These are phyloP conservation scores for Eubasilissa regina DNA, from an alignment of 1,140 invertebrate genomes.

Conservation along the genomic window DNA sequence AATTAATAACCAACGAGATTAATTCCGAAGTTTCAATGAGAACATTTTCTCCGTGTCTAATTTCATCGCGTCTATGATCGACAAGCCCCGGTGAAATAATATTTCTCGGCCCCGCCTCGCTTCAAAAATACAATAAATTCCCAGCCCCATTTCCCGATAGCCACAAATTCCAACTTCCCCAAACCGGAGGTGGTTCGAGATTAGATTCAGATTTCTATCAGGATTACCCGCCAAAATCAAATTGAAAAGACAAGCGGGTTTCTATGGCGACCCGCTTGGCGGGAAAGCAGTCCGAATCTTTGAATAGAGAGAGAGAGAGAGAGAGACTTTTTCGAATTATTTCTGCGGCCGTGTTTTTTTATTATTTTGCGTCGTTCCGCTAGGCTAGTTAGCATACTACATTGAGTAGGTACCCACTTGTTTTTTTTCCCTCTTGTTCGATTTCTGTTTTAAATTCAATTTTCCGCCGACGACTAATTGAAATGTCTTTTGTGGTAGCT, in stretches of 20 bases:
- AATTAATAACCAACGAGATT: too few species aligned
- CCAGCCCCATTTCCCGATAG: too few species aligned
- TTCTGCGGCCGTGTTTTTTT: not conserved
- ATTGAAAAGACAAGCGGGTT: constrained; percentile 23
- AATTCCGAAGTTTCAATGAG: too few species aligned
- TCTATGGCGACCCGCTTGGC: not conserved
- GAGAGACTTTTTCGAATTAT: not conserved
- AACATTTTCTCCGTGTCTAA: too few species aligned
- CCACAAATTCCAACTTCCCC: too few species aligned
- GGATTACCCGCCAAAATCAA: constrained; percentile 16
- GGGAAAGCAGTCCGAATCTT: not conserved
- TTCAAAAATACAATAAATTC: too few species aligned
- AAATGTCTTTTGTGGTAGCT: constrained; percentile 4
- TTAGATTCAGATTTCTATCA: constrained; percentile 14
- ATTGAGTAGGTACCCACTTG: not conserved
- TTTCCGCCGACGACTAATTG: constrained; percentile 21
- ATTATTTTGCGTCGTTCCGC: not conserved
- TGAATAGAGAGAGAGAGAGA: too few species aligned
- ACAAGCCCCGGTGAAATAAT: too few species aligned
- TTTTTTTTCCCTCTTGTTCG: not conserved
- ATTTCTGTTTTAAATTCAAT: constrained; percentile 12
- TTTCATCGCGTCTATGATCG: too few species aligned
- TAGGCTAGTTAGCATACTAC: constrained; percentile 1
- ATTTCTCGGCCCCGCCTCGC: too few species aligned
- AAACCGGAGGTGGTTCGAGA: not conserved